Evolutionary conservation across 2,888 invertebrate species (phyloP).

Genomic region (Scaptodrosophila latifasciaeformis): DNA sequence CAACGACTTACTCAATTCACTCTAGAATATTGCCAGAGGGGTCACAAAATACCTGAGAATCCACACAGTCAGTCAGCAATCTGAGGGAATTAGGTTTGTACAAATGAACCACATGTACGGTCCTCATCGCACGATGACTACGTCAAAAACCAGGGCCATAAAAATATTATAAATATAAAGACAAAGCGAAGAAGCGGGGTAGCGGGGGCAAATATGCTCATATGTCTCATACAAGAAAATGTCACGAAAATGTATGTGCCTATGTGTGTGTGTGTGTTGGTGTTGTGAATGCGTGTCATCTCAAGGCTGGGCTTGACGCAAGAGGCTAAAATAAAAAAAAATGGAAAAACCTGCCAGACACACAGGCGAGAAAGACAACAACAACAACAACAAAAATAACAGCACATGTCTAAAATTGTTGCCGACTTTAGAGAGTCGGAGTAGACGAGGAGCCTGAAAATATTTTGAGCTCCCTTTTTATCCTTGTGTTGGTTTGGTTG

Average conservation of each 20-base stretch:
- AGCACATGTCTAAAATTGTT: slow-evolving; percentile 12
- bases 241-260: background rate
- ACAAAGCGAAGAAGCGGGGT: too few species aligned
- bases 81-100: slow-evolving; percentile 35
- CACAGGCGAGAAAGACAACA: slow-evolving; percentile 8
- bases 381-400: slow-evolving; percentile 7
- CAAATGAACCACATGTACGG: too few species aligned
- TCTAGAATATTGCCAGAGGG: too few species aligned
- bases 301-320: slow-evolving; percentile 27
- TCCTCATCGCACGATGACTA: too few species aligned
- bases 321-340: slow-evolving; percentile 13
- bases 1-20: too few species aligned
- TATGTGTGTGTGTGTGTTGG: slow-evolving; percentile 7
- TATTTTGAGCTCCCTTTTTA: background rate
- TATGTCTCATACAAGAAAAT: slow-evolving; percentile 44
- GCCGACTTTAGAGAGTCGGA: slow-evolving; percentile 23
- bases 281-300: slow-evolving; percentile 11
- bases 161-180: slow-evolving; percentile 33
- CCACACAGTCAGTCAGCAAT: slow-evolving; percentile 35
- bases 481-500: slow-evolving; percentile 9
- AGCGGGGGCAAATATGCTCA: slow-evolving; percentile 33
- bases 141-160: background rate
- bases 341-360: slow-evolving; percentile 22
- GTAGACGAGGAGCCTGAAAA: background rate
- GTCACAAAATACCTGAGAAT: too few species aligned